A percentile compares a stretch with the other conserved stretches of the same genome.
Evolutionary conservation across 2,888 invertebrate genomes (phyloP).

Genomic region (Macaria notata): DNA sequence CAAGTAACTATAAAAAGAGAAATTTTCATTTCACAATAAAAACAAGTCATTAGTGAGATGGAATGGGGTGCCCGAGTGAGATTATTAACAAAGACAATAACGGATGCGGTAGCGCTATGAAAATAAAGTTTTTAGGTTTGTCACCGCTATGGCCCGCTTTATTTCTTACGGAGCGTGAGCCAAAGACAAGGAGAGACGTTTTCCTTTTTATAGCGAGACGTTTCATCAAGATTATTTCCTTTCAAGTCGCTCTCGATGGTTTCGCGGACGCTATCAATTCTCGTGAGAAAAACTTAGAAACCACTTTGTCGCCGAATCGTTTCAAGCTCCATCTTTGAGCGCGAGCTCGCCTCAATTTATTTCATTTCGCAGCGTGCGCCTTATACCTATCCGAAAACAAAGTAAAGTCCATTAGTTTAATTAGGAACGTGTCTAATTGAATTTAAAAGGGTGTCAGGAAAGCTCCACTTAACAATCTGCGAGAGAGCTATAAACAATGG

Average conservation of each 20-base stretch:
- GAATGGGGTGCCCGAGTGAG: constrained; percentile 42
- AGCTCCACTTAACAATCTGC: constrained; percentile 56
- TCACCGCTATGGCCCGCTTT: constrained; percentile 53
- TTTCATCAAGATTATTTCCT: constrained; percentile 75
- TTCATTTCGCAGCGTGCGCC: constrained; percentile 4
- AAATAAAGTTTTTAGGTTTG: constrained; percentile 61
- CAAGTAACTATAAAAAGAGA: constrained; percentile 17
- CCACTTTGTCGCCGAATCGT: constrained; percentile 32
- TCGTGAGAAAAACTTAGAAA: constrained; percentile 34
- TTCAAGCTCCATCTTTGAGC: constrained; percentile 9
- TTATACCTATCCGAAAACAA: constrained; percentile 5
- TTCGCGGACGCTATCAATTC: constrained; percentile 57
- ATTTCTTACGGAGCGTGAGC: constrained; percentile 49
- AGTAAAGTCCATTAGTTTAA: constrained; percentile 22
- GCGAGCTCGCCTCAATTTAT: constrained; percentile 25
- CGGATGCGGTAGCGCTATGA: constrained; percentile 48
- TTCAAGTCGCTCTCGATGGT: constrained; percentile 56
- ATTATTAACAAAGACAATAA: constrained; percentile 62
- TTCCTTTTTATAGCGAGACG: constrained; percentile 61
- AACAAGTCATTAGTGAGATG: constrained; percentile 34
- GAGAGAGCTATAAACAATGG: constrained; percentile 64
- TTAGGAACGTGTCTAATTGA: constrained; percentile 25
- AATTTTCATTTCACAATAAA: constrained; percentile 29
- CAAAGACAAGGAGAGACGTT: constrained; percentile 51
- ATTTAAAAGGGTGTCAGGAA: constrained; percentile 37